phyloP scores from a whole-genome alignment of 1,140 invertebrate genomes.

The Limonius californicus region DNA sequence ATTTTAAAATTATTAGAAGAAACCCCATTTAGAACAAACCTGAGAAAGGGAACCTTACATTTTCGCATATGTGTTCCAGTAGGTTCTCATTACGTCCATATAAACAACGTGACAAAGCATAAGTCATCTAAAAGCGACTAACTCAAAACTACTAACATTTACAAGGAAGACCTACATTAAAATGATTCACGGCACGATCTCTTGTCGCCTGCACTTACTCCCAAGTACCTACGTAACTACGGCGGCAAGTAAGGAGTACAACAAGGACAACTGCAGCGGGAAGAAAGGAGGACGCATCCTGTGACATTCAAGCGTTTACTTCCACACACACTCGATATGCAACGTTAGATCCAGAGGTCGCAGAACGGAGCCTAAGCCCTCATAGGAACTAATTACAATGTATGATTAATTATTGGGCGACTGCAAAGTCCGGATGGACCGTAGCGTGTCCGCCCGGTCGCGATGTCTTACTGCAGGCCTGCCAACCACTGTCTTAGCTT shows the following conservation, averaged over 20 bases:
- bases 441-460: slow-evolving; percentile 37
- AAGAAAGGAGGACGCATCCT: background rate
- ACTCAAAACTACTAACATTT: background rate
- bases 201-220: background rate
- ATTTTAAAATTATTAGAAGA: too few species aligned
- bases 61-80: too few species aligned
- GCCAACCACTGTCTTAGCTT: slow-evolving; percentile 46
- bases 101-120: background rate
- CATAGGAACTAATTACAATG: slow-evolving; percentile 47
- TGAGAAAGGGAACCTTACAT: too few species aligned
- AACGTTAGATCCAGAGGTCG: slow-evolving; percentile 9
- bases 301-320: background rate
- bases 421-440: slow-evolving; percentile 41
- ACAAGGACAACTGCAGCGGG: background rate
- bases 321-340: slow-evolving; percentile 10
- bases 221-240: background rate
- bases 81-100: background rate
- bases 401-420: slow-evolving; percentile 47
- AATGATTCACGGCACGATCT: background rate
- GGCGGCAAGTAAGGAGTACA: background rate
- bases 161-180: slow-evolving; percentile 1
- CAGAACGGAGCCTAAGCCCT: slow-evolving; percentile 20
- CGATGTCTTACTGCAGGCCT: slow-evolving; percentile 45
- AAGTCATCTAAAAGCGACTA: background rate
- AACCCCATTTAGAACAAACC: too few species aligned